Percentiles rank a stretch among this genome's conserved stretches.
These are phyloP conservation scores for Gallinago paraguaiae DNA, from an alignment of 2,113 vertebrate genomes.

Conservation along the genomic window DNA sequence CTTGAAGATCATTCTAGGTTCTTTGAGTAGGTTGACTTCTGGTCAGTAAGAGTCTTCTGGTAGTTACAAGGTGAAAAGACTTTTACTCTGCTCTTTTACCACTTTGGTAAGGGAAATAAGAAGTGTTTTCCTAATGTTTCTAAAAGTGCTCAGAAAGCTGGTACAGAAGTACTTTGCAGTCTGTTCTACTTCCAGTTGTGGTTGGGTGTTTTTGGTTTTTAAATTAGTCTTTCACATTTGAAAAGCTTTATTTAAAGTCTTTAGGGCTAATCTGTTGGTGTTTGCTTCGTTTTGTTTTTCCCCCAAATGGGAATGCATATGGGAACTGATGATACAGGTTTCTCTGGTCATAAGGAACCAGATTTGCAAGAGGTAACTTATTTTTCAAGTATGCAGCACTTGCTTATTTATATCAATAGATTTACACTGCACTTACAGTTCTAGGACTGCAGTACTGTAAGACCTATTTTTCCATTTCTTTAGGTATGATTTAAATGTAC, in stretches of 20 bases:
- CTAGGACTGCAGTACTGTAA: background rate
- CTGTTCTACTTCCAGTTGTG: background rate
- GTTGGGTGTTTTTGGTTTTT: background rate
- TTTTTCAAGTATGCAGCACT: background rate
- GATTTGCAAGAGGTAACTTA: background rate
- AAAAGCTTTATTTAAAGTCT: background rate
- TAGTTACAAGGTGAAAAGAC: background rate
- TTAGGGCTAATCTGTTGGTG: background rate
- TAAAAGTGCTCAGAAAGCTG: background rate
- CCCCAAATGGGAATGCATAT: background rate
- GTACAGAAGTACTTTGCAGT: background rate
- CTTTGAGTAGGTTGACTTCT: background rate
- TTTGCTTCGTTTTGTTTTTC: background rate
- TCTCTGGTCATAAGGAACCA: background rate
- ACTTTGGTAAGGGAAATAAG: background rate
- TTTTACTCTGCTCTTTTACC: background rate
- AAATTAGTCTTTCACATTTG: background rate
- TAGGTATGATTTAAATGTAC: background rate
- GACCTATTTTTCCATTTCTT: background rate
- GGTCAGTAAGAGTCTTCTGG: background rate
- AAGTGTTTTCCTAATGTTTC: background rate
- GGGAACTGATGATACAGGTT: background rate
- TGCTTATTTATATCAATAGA: background rate
- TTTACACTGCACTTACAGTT: background rate
- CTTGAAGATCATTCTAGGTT: background rate